phyloP scores from a whole-genome alignment of 2,888 invertebrate species.

The Macroteleia sp. region DNA sequence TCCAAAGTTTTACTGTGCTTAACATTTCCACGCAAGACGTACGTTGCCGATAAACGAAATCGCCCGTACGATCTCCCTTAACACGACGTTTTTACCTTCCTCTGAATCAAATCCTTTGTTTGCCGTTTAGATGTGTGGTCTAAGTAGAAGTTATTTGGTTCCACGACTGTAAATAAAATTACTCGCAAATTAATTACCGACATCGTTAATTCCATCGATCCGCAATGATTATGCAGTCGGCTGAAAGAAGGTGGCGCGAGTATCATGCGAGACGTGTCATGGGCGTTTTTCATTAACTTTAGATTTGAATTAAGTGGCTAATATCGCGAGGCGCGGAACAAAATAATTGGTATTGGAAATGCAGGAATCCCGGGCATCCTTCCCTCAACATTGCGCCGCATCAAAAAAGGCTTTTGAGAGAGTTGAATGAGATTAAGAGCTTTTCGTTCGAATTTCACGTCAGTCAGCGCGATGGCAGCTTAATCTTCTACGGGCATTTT shows the following conservation, averaged over 20 bases:
- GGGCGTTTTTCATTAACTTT: constrained; percentile 51
- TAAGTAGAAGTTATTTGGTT: too few species aligned
- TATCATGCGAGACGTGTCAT: background rate
- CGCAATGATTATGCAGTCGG: background rate
- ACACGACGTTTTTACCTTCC: constrained; percentile 19
- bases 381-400: constrained; percentile 54
- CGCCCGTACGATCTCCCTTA: constrained; percentile 31
- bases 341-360: constrained; percentile 65
- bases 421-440: constrained; percentile 77
- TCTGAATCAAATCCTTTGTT: constrained; percentile 25
- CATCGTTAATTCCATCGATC: background rate
- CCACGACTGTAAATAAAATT: too few species aligned
- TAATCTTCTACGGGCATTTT: constrained; percentile 73
- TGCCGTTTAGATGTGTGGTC: constrained; percentile 4
- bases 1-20: constrained; percentile 11
- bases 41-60: constrained; percentile 41
- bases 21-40: constrained; percentile 31
- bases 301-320: constrained; percentile 53
- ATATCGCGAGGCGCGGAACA: constrained; percentile 49
- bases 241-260: background rate
- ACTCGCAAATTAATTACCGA: constrained; percentile 26
- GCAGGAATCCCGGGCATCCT: constrained; percentile 46
- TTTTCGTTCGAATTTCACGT: constrained; percentile 79
- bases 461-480: constrained; percentile 74
- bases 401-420: constrained; percentile 65